Conservation (phyloP, 1,140 invertebrate genomes). For the Steinernema feltiae region DNA sequence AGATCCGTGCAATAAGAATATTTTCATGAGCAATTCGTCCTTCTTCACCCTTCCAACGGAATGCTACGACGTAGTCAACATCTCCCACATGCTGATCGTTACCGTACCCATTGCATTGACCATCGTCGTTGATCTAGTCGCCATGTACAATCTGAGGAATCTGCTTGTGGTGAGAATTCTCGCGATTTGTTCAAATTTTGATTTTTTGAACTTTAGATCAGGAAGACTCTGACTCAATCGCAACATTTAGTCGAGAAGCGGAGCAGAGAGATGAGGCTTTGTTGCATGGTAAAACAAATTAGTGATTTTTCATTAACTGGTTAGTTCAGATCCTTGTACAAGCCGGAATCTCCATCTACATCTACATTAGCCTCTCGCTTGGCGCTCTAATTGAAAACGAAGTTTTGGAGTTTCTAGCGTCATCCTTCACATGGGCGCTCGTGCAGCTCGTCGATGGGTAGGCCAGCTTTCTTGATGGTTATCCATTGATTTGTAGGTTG, state of each 20-base stretch:
- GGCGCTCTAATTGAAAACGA: background rate
- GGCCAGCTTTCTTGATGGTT: background rate
- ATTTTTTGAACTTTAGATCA: too few species aligned
- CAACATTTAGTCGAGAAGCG: background rate
- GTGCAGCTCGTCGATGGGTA: background rate
- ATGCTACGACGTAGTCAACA: too few species aligned
- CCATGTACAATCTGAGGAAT: too few species aligned
- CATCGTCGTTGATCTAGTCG: too few species aligned
- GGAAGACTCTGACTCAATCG: too few species aligned
- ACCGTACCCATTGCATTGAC: too few species aligned
- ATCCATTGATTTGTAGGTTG: background rate
- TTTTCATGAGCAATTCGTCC: too few species aligned
- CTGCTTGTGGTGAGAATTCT: too few species aligned
- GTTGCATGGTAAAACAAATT: background rate
- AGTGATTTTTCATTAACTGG: background rate
- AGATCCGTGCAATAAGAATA: too few species aligned
- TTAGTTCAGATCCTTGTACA: background rate
- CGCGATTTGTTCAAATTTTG: too few species aligned
- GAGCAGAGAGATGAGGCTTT: background rate
- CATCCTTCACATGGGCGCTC: background rate
- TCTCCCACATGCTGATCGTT: too few species aligned
- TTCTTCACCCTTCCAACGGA: too few species aligned
- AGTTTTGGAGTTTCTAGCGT: background rate
- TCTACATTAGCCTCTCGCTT: background rate
- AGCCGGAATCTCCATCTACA: background rate